Evolutionary conservation across 2,797 vertebrate genomes (phyloP).

Genomic region (Sandelia bainsii): DNA sequence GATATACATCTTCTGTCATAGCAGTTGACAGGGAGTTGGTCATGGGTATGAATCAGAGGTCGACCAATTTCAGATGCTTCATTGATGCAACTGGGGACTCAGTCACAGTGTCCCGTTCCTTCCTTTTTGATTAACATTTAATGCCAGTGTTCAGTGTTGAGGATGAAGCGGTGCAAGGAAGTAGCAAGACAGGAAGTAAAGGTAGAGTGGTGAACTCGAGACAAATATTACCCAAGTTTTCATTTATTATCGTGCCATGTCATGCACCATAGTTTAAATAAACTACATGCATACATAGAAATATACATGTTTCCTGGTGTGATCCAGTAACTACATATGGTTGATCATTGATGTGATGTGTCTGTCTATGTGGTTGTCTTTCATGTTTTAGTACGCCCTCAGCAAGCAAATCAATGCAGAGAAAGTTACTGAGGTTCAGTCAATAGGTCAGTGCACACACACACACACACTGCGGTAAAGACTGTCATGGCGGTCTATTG

Average conservation of each 20-base stretch:
- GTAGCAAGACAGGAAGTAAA: not conserved
- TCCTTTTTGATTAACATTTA: not conserved
- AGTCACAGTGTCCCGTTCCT: not conserved
- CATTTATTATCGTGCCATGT: not conserved
- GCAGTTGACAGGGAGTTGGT: too few species aligned
- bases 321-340: conserved; percentile 2
- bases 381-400: conserved; percentile 18
- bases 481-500: conserved; percentile 31
- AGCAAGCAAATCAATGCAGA: conserved; percentile 43
- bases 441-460: conserved; percentile 56
- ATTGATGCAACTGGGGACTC: too few species aligned
- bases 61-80: too few species aligned
- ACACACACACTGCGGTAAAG: conserved; percentile 35
- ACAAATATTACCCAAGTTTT: too few species aligned
- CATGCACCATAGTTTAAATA: not conserved
- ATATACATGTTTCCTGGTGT: too few species aligned
- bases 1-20: too few species aligned
- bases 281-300: not conserved
- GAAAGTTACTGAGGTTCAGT: conserved; percentile 57
- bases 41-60: too few species aligned
- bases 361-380: conserved; percentile 6
- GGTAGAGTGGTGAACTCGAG: not conserved
- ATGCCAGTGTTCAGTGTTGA: not conserved
- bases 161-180: not conserved
- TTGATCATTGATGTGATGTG: conserved; percentile 5